Evolutionary conservation across 2,797 vertebrate genomes (phyloP).

Genomic region (Triplophysa bombifrons): DNA sequence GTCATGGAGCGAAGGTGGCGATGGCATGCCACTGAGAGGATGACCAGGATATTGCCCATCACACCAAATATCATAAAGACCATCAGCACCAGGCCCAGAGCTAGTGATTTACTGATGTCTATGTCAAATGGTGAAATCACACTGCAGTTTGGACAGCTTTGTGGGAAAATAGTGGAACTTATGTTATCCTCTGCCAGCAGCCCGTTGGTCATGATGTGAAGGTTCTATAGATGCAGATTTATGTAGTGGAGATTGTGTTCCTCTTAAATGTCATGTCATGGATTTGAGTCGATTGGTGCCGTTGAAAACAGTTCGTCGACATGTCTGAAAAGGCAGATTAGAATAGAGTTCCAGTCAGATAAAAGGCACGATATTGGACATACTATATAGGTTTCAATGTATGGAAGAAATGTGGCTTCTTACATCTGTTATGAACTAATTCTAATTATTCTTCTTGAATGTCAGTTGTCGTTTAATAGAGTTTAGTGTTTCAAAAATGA

Average conservation of each 20-base stretch:
- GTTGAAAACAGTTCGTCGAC: not conserved
- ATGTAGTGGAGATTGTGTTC: not conserved
- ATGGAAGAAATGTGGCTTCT: no score
- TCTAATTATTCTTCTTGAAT: not conserved
- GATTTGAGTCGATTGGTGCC: not conserved
- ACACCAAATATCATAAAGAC: conserved; percentile 77
- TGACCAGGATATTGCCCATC: conserved; percentile 79
- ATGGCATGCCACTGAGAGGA: conserved; percentile 77
- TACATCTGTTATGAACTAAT: not conserved
- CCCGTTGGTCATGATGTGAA: conserved; percentile 55
- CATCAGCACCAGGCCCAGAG: conserved; percentile 69
- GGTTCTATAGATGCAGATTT: not conserved
- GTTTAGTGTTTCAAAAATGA: no score
- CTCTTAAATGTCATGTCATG: not conserved
- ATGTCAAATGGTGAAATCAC: conserved; percentile 58
- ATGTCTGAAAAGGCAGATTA: not conserved
- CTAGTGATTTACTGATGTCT: conserved; percentile 67
- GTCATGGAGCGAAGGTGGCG: conserved; percentile 77
- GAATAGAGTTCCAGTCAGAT: not conserved
- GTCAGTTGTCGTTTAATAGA: not conserved
- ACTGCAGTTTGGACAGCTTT: conserved; percentile 73
- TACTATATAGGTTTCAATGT: no score
- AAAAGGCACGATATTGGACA: not conserved
- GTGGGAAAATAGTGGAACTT: conserved; percentile 51
- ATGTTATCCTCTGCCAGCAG: conserved; percentile 63